Base-by-base conservation (phyloP, 2,888 invertebrate species). In the Baronia brevicornis region DNA sequence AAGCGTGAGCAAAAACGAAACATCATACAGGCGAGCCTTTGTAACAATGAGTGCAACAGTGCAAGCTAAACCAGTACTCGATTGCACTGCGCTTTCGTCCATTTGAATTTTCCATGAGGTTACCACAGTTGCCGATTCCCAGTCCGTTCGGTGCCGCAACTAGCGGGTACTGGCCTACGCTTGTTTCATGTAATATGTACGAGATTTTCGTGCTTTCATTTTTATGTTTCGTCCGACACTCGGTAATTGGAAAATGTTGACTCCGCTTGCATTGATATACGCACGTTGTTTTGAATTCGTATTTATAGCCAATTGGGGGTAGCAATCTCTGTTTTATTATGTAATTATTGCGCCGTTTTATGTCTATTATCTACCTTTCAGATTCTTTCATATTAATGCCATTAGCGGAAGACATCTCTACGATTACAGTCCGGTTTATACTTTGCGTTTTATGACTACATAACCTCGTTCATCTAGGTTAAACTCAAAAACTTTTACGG, bases 41-140 rank as follows among this genome's bases (percentile, higher is more conserved):
- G 21, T 14, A 33, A 20, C 69, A 67, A 53, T 53, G 44, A 49
- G 45, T 44, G 48, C 52, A 51, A 46, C 59, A 67, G 62, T 73
- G 74, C 75, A 74, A 43, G 60, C 62, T 63, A 64, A 73, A 55
- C 60, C 60, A 36, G 59, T 47, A 52, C 49, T 62, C 75, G 75
- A 82, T 80, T 80, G 80, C 80, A 78, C 64, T 50, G 60, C 49
- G 68, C 67, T 71, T 75, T 75, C 73, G 67, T 44, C 67, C 60
- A 41, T n/a, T 43, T 80, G 74, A 75, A 84, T 82, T 59, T 68
- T 73, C 58, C 59, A 82, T 77, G 71, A 75, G 68, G 37, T 48
- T 45, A 36, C 36, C 51, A 38, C 44, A 42, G 41, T 39, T 37
- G 51, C 49, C 57, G 58, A 63, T 65, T 66, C 63, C 61, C 55